These are phyloP conservation scores for Leptopilina drosophilae DNA, from an alignment of 2,888 invertebrate species.

Conservation along the genomic window DNA sequence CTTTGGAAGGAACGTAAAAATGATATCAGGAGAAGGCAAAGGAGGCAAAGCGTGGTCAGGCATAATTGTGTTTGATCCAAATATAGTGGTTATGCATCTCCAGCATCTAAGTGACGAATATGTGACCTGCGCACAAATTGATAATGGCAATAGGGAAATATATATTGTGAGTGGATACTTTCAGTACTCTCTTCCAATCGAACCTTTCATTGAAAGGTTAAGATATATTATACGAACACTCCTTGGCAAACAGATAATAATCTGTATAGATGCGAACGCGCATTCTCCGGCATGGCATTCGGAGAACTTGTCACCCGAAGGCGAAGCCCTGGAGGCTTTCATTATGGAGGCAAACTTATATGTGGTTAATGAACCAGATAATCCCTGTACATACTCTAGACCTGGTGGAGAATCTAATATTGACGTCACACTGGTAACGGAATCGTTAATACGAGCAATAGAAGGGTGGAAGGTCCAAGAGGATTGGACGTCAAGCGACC, in stretches of 20 bases:
- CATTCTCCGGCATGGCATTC: neutral
- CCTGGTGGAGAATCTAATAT: neutral
- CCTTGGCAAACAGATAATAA: neutral
- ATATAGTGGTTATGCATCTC: too few relatives aligned
- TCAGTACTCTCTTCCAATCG: neutral
- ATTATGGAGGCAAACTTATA: neutral
- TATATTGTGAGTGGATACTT: neutral
- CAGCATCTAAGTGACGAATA: too few relatives aligned
- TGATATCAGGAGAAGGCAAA: too few relatives aligned
- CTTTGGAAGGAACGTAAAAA: too few relatives aligned
- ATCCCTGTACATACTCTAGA: neutral
- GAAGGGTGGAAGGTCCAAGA: neutral
- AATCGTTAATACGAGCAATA: neutral
- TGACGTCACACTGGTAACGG: neutral
- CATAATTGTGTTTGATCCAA: too few relatives aligned
- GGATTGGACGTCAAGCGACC: constrained; percentile 35
- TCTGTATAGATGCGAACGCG: neutral
- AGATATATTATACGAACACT: neutral
- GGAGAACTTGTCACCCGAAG: neutral
- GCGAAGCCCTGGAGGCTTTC: neutral
- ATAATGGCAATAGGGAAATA: too few relatives aligned
- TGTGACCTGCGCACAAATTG: too few relatives aligned
- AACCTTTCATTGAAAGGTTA: neutral
- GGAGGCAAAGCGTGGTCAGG: too few relatives aligned
- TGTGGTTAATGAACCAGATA: neutral